These are phyloP conservation scores for Mus musculus DNA, from an alignment of 2,113 vertebrate species.

Conservation along the genomic window GRCm39 chr5:107554501-107555000, in stretches of 20 bases:
- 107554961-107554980: conserved; percentile 46
- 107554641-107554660: not conserved
- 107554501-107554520: not conserved
- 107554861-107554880: not conserved
- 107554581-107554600: not conserved
- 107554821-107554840: not conserved
- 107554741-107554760: not conserved
- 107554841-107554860: not conserved
- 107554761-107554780: not conserved
- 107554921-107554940: not conserved
- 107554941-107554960: conserved; percentile 11
- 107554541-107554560: not conserved
- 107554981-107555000: not conserved
- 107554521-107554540: not conserved
- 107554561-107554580: not conserved
- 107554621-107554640: not conserved
- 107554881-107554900: not conserved
- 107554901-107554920: not conserved
- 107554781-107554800: not conserved
- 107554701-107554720: not conserved
- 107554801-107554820: not conserved
- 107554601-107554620: not conserved
- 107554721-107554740: not conserved
- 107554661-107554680: not conserved
- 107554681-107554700: not conserved